Percentiles rank a stretch among this genome's conserved stretches.
These are phyloP conservation scores for Kradibia gibbosae DNA, from an alignment of 1,140 invertebrate species.

Conservation along the genomic window DNA sequence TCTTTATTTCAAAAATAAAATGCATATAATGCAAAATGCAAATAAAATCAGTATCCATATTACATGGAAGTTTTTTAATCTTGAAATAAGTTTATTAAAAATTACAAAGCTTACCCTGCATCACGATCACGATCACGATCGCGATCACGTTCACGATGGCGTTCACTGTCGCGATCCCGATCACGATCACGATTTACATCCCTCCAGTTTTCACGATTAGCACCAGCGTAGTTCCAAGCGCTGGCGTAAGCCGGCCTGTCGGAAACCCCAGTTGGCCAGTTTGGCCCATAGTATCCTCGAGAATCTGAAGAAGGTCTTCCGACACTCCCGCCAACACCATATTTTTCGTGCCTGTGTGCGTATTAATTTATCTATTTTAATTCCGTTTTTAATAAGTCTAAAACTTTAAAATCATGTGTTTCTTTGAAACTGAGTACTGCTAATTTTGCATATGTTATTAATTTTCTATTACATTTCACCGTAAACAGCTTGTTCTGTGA, in stretches of 20 bases:
- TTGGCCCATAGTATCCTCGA: constrained; percentile 71
- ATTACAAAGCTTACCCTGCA: constrained; percentile 46
- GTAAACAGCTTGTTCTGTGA: background rate
- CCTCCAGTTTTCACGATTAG: constrained; percentile 60
- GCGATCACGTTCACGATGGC: constrained; percentile 11
- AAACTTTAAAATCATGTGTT: background rate
- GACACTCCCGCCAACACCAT: constrained; percentile 42
- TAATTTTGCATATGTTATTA: background rate
- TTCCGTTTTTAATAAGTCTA: too few relatives aligned
- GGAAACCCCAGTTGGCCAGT: background rate
- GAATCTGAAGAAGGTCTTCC: constrained; percentile 61
- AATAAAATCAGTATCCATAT: too few relatives aligned
- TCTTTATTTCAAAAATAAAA: too few relatives aligned
- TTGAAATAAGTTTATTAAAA: background rate
- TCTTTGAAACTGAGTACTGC: background rate
- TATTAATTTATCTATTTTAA: too few relatives aligned
- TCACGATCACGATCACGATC: constrained; percentile 20
- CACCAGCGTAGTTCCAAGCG: constrained; percentile 64
- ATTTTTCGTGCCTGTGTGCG: constrained; percentile 27
- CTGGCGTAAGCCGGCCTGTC: constrained; percentile 59
- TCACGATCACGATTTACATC: constrained; percentile 61
- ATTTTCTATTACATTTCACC: background rate
- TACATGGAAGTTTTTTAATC: too few relatives aligned
- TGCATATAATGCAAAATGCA: too few relatives aligned
- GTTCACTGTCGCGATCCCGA: constrained; percentile 47